Conservation (phyloP, 2,888 invertebrate genomes). For the Mylabris sibirica region DNA sequence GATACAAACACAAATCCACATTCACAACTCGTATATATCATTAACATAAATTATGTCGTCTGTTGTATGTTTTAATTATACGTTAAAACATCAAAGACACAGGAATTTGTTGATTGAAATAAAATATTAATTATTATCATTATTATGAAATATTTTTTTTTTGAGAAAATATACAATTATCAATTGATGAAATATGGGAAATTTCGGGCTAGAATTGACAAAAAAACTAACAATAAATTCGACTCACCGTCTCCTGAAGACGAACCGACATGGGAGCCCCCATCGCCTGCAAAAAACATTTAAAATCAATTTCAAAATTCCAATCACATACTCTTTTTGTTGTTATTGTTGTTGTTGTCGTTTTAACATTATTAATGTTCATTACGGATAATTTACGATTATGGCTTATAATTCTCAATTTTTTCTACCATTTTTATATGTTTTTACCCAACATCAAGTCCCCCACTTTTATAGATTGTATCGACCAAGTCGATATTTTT, state of each 20-base stretch:
- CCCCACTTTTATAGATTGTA: no score
- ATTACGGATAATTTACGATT: not conserved
- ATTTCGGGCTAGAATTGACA: not conserved
- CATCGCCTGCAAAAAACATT: slow-evolving; percentile 56
- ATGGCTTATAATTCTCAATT: not conserved
- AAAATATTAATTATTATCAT: not conserved
- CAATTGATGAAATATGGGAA: slow-evolving; percentile 17
- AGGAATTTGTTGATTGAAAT: not conserved
- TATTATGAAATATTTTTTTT: not conserved
- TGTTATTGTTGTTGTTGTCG: no score
- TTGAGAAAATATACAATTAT: not conserved
- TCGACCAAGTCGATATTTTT: not conserved
- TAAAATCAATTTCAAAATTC: not conserved
- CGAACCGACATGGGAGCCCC: slow-evolving; percentile 59
- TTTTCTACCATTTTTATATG: not conserved
- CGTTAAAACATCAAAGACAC: slow-evolving; percentile 6
- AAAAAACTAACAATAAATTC: slow-evolving; percentile 11
- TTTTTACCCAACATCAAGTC: no score
- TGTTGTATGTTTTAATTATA: slow-evolving; percentile 23
- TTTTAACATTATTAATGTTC: not conserved
- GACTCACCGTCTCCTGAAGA: slow-evolving; percentile 60
- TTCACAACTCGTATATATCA: slow-evolving; percentile 14
- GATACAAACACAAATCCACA: not conserved
- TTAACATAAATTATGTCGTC: slow-evolving; percentile 26
- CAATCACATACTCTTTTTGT: not conserved